These are phyloP conservation scores for Belgica antarctica DNA, from an alignment of 2,888 invertebrate species.

Conservation along the genomic window DNA sequence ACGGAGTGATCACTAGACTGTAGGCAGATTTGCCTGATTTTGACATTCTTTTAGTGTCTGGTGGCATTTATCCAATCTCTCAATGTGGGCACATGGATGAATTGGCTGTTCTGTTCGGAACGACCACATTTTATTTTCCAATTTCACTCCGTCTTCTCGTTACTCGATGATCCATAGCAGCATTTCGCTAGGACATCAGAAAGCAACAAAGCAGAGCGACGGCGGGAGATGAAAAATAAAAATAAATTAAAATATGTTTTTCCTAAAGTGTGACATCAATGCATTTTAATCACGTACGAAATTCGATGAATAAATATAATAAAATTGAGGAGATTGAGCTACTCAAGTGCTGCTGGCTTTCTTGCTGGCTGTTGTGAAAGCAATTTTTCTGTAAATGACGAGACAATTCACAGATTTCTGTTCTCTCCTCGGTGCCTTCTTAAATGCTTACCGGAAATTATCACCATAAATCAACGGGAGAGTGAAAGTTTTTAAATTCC, in stretches of 20 bases:
- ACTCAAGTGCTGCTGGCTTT: background rate
- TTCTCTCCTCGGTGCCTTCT: background rate
- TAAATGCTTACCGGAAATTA: constrained; percentile 24
- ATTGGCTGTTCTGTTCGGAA: background rate
- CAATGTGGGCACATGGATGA: background rate
- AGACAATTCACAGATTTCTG: background rate
- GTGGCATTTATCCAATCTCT: background rate
- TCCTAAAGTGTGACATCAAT: constrained; percentile 37
- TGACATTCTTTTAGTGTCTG: constrained; percentile 26
- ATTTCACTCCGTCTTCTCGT: background rate
- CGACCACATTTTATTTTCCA: no score
- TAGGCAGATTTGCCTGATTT: constrained; percentile 33
- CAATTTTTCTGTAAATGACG: constrained; percentile 4
- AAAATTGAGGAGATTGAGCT: background rate
- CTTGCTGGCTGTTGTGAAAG: background rate
- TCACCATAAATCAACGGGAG: constrained; percentile 16
- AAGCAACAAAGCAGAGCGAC: constrained; percentile 33
- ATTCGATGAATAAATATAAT: constrained; percentile 43
- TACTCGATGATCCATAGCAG: background rate
- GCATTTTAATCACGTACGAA: constrained; percentile 43
- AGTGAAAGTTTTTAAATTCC: constrained; percentile 7
- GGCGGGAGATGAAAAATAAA: background rate
- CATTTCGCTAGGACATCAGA: constrained; percentile 12
- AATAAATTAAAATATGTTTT: constrained; percentile 38
- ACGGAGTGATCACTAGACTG: no score